Evolutionary conservation across 2,888 invertebrate genomes (phyloP), one percentile per base, ranked within the genome.

Genomic region (Pimpla rufipes): DNA sequence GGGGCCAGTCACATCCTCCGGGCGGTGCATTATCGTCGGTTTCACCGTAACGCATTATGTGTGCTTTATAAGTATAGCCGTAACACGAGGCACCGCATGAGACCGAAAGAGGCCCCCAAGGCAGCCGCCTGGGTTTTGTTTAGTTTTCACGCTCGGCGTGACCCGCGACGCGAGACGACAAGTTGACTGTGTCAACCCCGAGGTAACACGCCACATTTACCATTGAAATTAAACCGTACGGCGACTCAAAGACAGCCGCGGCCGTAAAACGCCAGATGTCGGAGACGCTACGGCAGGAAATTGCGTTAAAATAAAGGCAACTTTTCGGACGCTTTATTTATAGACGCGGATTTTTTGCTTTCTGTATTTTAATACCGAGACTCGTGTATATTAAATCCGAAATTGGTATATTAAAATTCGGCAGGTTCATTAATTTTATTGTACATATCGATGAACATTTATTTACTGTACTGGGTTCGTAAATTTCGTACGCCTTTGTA

Each of bases 1-100:
- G 66, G 57, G 59, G 52, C 42, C 57, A 67, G 42, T 74, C 86
- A 88, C 88, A 88, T 89, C 87, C 86, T 86, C 67, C 83, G 82
- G 86, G 86, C 85, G 85, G 85, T 88, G 88, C 87, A 90, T 89
- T 89, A 89, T 89, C 87, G 85, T 84, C 86, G 77, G 67, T 87
- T n/a, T 87, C 71, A 88, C 79, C 88, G 88, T 89, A 88, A 89
- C 88, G 88, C 87, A 87, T 88, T 87, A 87, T 85, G 85, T 87
- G 89, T 88, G 83, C 86, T 83, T 73, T 52, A 42, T 47, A 66
- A 70, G 55, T 40, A 42, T 45, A 62, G 29, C 35, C 45, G 62
- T 35, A 70, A 42, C 50, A 29, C 71, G 50, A 35, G 18, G 21
- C 21, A 11, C 16, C 16, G 62, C n/a, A 47, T 18, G 42, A 16